Conservation (phyloP, 2,113 vertebrate species). For the Apodemus speciosus region DNA sequence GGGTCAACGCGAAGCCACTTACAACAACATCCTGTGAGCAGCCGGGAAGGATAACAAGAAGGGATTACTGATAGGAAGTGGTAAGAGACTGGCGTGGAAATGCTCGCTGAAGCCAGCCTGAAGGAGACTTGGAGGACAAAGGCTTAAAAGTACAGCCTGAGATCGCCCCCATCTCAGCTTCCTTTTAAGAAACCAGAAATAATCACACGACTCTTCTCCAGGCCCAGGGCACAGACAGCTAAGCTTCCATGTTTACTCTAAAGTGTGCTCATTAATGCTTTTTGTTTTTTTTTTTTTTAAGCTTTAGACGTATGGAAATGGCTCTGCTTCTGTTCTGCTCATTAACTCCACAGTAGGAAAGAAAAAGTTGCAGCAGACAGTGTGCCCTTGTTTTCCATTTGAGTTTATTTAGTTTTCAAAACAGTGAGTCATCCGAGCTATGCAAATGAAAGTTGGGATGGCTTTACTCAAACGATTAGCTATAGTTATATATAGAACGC, state of each 20-base stretch:
- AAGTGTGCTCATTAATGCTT: background rate
- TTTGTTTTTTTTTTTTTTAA: background rate
- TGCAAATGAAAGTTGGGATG: conserved; percentile 67
- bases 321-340: conserved; percentile 33
- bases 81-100: conserved; percentile 23
- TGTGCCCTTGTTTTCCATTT: conserved; percentile 62
- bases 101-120: conserved; percentile 19
- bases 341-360: conserved; percentile 49
- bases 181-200: background rate
- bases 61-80: conserved; percentile 59
- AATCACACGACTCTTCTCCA: background rate
- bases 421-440: conserved; percentile 72
- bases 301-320: conserved; percentile 4
- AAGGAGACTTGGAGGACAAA: conserved; percentile 69
- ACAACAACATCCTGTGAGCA: conserved; percentile 52
- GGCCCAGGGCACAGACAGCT: background rate
- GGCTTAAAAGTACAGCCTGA: conserved; percentile 54
- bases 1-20: conserved; percentile 34
- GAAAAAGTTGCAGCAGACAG: conserved; percentile 33
- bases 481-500: conserved; percentile 49
- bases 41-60: conserved; percentile 61
- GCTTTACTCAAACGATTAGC: conserved; percentile 64
- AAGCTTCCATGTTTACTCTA: background rate
- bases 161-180: background rate
- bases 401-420: conserved; percentile 75